Evolutionary conservation across 2,113 vertebrate species (phyloP), one percentile per base, ranked within the genome.

Genomic region (Crotalus viridis): DNA sequence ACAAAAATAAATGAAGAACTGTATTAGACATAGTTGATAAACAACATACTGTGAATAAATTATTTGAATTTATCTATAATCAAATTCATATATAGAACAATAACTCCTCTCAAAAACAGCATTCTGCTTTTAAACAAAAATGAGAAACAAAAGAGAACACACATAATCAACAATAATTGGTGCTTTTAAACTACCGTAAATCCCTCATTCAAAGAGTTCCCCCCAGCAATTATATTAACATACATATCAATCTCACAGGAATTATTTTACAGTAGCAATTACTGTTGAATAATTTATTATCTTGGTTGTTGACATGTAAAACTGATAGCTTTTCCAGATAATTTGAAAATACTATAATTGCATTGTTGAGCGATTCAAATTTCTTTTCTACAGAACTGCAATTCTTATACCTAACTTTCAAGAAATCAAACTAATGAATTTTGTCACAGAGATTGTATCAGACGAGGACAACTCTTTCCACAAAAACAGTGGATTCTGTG

Each of bases 1-100:
- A 90, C 87, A 97, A 89, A 90, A 92, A 96, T 39, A 96, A 95
- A 90, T 10, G 96, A 93, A 9, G 1, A 9, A 51, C 5, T 59
- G 0, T 61, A 81, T 94, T 28, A 94, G 88, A 90, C 61, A 91
- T 89, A 89, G 57, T 4, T 86, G 85, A 2, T 0, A 48, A 21
- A 93, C 0, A 52, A 43, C 61, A 56, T 33, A 94, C 0, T 48
- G 0, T 21, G 64, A 92, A 39, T 90, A 93, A 7, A 51, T 13
- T 39, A 28, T 39, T 0, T 22, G 39, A 59, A 15, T 43, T 48
- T 61, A 61, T 88, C 3, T 90, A 89, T 64, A 24, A 0, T 0
- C 33, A 26, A 39, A 69, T 26, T 86, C 46, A 3, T 26, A 13
- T 89, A 17, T 86, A 9, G 33, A 43, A 81, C 74, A 81, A 26